A percentile compares a stretch with the other conserved stretches of the same genome.
Conservation (phyloP, 1,140 invertebrate genomes). For the Monomorium pharaonis region DNA sequence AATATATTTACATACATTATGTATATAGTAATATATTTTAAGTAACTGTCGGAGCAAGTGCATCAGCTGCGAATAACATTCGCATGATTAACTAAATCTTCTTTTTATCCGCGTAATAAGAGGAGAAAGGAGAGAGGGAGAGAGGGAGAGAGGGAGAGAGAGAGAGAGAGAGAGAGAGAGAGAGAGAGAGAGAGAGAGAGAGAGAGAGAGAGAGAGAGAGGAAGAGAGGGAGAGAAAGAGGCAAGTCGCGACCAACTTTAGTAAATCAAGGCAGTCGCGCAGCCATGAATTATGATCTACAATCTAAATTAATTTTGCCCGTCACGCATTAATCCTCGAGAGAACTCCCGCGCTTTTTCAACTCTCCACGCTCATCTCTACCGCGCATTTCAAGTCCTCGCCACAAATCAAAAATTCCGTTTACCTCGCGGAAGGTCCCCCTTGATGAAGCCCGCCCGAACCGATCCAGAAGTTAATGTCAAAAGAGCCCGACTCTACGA, state of each 20-base stretch:
- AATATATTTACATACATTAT: no score
- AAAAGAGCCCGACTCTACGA: slow-evolving; percentile 22
- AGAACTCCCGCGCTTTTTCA: slow-evolving; percentile 53
- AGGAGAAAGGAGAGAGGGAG: not conserved
- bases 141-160: not conserved
- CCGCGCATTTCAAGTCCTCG: slow-evolving; percentile 41
- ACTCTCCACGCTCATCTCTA: slow-evolving; percentile 10
- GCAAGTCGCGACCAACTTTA: slow-evolving; percentile 47
- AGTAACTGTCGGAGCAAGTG: slow-evolving; percentile 19
- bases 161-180: not conserved
- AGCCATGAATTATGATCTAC: slow-evolving; percentile 53
- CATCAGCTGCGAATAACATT: slow-evolving; percentile 40
- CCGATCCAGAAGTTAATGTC: slow-evolving; percentile 46
- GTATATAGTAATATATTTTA: slow-evolving; percentile 36
- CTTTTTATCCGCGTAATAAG: slow-evolving; percentile 33
- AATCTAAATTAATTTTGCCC: slow-evolving; percentile 56
- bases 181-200: not conserved
- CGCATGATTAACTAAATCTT: slow-evolving; percentile 47
- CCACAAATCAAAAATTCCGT: slow-evolving; percentile 58
- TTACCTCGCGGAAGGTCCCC: slow-evolving; percentile 22
- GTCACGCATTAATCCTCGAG: slow-evolving; percentile 52
- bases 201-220: not conserved
- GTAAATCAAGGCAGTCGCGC: slow-evolving; percentile 48
- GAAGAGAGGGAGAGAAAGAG: not conserved
- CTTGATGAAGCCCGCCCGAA: slow-evolving; percentile 22